Base-by-base conservation (phyloP, 2,113 vertebrate genomes). In the Craseonycteris thonglongyai region DNA sequence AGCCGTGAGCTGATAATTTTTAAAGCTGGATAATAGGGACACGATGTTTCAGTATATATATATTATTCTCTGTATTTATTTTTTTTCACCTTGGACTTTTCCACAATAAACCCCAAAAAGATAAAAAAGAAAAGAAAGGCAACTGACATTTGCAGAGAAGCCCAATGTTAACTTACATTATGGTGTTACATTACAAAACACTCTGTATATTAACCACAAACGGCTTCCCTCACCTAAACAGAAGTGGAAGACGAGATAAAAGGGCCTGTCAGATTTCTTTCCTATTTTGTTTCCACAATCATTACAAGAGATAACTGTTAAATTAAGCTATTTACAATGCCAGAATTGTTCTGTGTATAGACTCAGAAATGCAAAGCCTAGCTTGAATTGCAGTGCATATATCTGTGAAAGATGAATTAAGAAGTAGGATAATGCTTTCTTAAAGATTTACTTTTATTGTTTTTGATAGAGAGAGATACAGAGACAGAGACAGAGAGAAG, bases 271-370 rank as follows among this genome's bases (percentile, higher is more conserved):
- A 83, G 71, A 33, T 93, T 75, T 84, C 19, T 59, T 76, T 81
- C 66, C 19, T 63, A 24, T 69, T 94, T 82, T 59, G 16, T 58
- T 95, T 95, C 82, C 56, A 78, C 68, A 83, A 54, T 88, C 78
- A 87, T 75, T 87, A 61, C 4, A 66, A 59, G 68, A 82, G 58
- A 72, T 80, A 94, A 87, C 68, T 84, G 40, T 82, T 88, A 84
- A 87, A 90, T 78, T 45, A 63, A 94, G 33, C 49, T 79, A 49
- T 93, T 84, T 88, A 22, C 38, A 87, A 11, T 90, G 47, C 26
- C 45, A 72, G 42, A 61, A 47, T 92, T 85, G 22, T 90, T 69
- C 40, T 66, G 26, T 91, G 71, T 75, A 63, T 40, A 33, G 86
- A 61, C 0, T 81, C 68, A 63, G 56, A 91, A 61, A 58, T 82